Base-by-base conservation (phyloP, 2,888 invertebrate genomes). In the Clanis bilineata region DNA sequence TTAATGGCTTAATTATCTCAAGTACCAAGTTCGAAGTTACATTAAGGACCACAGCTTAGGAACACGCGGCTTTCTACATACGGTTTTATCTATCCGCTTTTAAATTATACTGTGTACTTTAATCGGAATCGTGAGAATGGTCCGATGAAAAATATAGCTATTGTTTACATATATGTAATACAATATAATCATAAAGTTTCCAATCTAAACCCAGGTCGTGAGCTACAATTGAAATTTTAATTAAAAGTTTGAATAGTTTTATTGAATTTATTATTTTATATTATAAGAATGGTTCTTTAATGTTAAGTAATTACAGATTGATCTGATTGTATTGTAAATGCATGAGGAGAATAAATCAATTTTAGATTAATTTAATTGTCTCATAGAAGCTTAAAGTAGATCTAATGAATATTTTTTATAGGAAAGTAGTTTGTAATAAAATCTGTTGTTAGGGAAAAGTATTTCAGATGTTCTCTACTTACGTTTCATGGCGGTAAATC, bases 1-100 rank as follows among this genome's bases (percentile, higher is more conserved):
- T 84, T 88, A 88, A 90, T 88, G 83, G 84, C 86, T 88, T 88
- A 86, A 90, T 91, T 90, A 89, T 86, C 86, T 88, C 83, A 80
- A 88, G 86, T 86, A 85, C 82, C 74, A 70, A 77, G 80, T 83
- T 83, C 79, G 75, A 73, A 72, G 73, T 71, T 73, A 68, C 75
- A 77, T 74, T 80, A 72, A 81, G 75, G 74, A 76, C 76, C 74
- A 36, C 23, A 23, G 55, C 54, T 59, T 59, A 44, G 43, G 56
- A 38, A 55, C 59, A 59, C 55, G 32, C 70, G 63, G 68, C 67
- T 66, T 58, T 64, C 51, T 71, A 74, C 73, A 73, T 72, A 71
- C 65, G 64, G 64, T 70, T 68, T 79, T 82, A 83, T 83, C 81
- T 79, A 74, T 73, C 21, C 64, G 68, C 51, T 64, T 68, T 74